Conservation (phyloP, 2,888 invertebrate species). For the Crocallis elinguaria region DNA sequence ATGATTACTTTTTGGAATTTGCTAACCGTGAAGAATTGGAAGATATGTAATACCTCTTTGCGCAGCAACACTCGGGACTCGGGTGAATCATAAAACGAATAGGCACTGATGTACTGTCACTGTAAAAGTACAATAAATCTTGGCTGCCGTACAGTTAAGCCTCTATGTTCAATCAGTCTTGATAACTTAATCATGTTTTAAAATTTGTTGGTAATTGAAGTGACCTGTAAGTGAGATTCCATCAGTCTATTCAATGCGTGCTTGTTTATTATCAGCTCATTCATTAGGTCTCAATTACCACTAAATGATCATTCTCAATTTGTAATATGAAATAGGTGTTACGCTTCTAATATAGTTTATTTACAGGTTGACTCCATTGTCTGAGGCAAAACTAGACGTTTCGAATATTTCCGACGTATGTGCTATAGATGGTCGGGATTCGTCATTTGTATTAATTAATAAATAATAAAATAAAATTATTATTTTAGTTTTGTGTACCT, state of each 20-base stretch:
- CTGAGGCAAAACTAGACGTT: conserved; percentile 47
- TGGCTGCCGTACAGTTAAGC: too few species aligned
- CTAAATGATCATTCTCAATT: conserved; percentile 61
- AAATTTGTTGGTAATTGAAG: too few species aligned
- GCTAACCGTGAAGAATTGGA: conserved; percentile 22
- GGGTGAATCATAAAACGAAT: conserved; percentile 3
- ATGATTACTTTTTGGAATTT: conserved; percentile 32
- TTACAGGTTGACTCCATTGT: conserved; percentile 61
- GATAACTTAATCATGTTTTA: too few species aligned
- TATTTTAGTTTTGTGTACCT: too few species aligned
- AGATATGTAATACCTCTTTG: conserved; percentile 1
- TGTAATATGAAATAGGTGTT: conserved; percentile 60
- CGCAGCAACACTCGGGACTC: background rate
- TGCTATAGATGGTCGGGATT: too few species aligned
- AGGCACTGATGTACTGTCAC: too few species aligned
- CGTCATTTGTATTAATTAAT: too few species aligned
- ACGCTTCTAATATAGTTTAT: conserved; percentile 66
- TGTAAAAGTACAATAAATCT: too few species aligned
- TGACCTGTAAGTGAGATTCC: background rate
- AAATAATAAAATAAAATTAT: too few species aligned
- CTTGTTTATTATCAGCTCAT: conserved; percentile 15
- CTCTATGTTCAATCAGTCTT: too few species aligned
- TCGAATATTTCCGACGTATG: too few species aligned
- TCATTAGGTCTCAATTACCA: conserved; percentile 34
- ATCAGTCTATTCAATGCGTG: background rate